Evolutionary conservation across 2,888 invertebrate genomes (phyloP), one percentile per base, ranked within the genome.

Genomic region (Mesorhabditis belari): DNA sequence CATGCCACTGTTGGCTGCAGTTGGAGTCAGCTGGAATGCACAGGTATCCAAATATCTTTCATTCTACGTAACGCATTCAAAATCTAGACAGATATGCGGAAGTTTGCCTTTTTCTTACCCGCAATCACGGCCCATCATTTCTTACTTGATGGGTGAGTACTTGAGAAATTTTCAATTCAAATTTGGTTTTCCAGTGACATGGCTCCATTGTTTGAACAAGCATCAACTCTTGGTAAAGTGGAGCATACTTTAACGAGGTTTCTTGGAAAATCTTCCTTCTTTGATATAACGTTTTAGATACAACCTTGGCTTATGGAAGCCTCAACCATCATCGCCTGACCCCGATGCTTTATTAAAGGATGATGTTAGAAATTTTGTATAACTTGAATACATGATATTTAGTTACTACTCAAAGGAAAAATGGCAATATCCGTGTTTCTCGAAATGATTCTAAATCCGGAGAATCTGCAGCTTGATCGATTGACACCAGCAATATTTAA

Each of bases 391-490:
- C 21, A n/a, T 50, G 9, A 9, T n/a, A 35, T 35, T 35, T 35
- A 35, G 44, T n/a, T 35, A n/a, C n/a, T n/a, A 9, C 12, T 64
- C 0, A 64, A 63, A 59, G 66, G 64, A 53, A 63, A 64, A 29
- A 65, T 65, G 63, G 70, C 73, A 9, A 76, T 77, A 23, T 76
- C 76, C 2, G 75, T 77, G 5, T 75, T 78, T 27, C 76, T 78
- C 70, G 85, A 86, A 75, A 82, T 87, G 54, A 81, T 87, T 51
- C 83, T 85, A 19, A 85, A 86, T 73, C 87, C 87, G 24, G 87
- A 87, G 80, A 84, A 83, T 69, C 85, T 87, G 6, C 82, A 83
- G 59, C 80, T 87, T 55, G 87, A 87, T 60, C 82, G 85, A 74
- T 81, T 87, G 9, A 85, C 86, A 0, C 80, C 84, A 21, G 86